phyloP scores from a whole-genome alignment of 2,113 vertebrate species.

The Drymodes brunneopygia region DNA sequence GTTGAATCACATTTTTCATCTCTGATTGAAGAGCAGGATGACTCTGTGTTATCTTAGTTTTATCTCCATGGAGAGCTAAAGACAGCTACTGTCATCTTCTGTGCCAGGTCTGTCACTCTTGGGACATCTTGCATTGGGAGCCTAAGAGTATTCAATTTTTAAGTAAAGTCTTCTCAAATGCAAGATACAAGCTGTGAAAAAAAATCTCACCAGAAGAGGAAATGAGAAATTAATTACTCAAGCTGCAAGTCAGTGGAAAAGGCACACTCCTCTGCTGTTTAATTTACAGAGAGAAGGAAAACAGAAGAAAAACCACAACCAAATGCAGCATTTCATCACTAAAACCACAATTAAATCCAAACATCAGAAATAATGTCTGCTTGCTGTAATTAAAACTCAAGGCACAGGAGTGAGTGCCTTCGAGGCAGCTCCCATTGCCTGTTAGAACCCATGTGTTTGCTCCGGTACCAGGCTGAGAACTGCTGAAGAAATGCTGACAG shows the following conservation, averaged over 20 bases:
- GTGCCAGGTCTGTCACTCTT: neutral
- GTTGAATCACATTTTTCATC: neutral
- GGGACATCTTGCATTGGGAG: neutral
- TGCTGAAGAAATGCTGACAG: neutral
- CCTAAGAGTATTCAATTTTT: neutral
- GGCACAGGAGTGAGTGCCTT: neutral
- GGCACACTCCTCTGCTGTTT: neutral
- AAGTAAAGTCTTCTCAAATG: neutral
- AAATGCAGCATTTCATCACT: neutral
- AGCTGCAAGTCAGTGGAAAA: neutral
- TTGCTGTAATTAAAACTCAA: neutral
- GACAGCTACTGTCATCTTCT: neutral
- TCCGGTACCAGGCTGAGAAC: neutral
- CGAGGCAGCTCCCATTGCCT: neutral
- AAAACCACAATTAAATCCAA: neutral
- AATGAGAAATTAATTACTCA: neutral
- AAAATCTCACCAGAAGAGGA: neutral
- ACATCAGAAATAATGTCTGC: neutral
- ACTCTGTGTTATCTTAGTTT: neutral
- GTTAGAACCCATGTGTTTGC: neutral
- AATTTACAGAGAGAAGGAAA: neutral
- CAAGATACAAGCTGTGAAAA: neutral
- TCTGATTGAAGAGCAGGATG: conserved; percentile 22
- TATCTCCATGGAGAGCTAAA: conserved; percentile 1
- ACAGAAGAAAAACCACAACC: neutral